Base-by-base conservation (phyloP, 1,140 invertebrate genomes). In the Halictus rubicundus region DNA sequence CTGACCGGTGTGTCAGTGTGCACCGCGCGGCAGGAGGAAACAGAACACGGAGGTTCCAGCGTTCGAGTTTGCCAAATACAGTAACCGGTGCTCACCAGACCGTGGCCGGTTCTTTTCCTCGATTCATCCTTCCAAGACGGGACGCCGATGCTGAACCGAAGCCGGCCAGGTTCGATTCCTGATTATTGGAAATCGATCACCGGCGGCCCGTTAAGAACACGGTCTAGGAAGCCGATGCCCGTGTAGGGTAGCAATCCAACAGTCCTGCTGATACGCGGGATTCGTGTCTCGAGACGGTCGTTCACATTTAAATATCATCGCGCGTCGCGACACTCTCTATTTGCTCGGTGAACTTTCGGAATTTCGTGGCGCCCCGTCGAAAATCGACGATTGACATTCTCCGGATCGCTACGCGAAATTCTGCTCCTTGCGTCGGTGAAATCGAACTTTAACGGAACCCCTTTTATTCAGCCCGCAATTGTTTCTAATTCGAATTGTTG, bases 161-260 rank as follows among this genome's bases (percentile, higher is more conserved):
- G 4, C 49, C 60, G 59, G 16, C 82, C 63, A 76, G 78, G 49
- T 82, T 82, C 71, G 82, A 73, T 84, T 87, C 65, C 82, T 88
- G 87, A 88, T 88, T 88, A 88, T 88, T 65, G 87, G 80, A 88
- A 88, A 88, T 88, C 87, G 86, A 88, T 88, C 84, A 78, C 70
- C 77, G 71, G 61, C 82, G 65, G 77, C 66, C 86, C 68, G 82
- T 87, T 85, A 80, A 84, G 82, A 61, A 81, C 60, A 84, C 68
- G 79, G 70, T 82, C 80, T 73, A 64, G 66, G 60, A 86, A 87
- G 59, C 73, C 81, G 68, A 64, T 73, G 60, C 39, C 52, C 68
- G 49, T 61, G 46, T 25, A 49, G 39, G 59, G 10, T 54, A 57
- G 8, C 64, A 54, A 70, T 69, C 32, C 61, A 46, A 82, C 60